Evolutionary conservation across 1,140 invertebrate species (phyloP).

Genomic region (Dendrolimus kikuchii): DNA sequence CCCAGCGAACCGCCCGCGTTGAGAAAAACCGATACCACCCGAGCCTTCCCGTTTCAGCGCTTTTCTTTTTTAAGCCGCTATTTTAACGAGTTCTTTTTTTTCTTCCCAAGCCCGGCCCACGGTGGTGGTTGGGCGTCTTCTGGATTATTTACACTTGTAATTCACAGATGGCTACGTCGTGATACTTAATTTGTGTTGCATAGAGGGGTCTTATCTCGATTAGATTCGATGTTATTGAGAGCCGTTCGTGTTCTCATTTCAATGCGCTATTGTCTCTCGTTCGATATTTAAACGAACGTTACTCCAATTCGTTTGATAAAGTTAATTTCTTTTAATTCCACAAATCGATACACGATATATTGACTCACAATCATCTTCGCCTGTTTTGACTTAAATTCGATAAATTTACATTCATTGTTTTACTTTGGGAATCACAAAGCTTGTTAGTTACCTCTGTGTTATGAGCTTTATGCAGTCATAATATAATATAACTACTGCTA

Average conservation of each 20-base stretch:
- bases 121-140: conserved; percentile 62
- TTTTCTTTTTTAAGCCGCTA: conserved; percentile 71
- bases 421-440: no score
- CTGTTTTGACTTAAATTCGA: no score
- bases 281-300: no score
- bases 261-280: conserved; percentile 1
- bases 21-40: conserved; percentile 67
- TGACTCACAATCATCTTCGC: no score
- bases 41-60: conserved; percentile 68
- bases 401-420: no score
- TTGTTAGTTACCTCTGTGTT: no score
- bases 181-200: conserved; percentile 51
- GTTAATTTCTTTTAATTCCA: no score
- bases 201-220: conserved; percentile 47
- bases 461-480: no score
- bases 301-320: no score
- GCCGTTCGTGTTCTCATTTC: conserved; percentile 21
- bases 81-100: conserved; percentile 69
- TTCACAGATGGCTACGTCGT: conserved; percentile 53
- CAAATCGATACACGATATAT: no score
- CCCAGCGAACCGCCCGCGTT: conserved; percentile 64
- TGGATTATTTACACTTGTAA: conserved; percentile 71
- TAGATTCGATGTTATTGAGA: conserved; percentile 24
- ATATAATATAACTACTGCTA: no score
- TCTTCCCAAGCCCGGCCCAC: conserved; percentile 59